Evolutionary conservation across 2,797 vertebrate genomes (phyloP), one percentile per base, ranked within the genome.

Genomic region (Darevskia nairensis): DNA sequence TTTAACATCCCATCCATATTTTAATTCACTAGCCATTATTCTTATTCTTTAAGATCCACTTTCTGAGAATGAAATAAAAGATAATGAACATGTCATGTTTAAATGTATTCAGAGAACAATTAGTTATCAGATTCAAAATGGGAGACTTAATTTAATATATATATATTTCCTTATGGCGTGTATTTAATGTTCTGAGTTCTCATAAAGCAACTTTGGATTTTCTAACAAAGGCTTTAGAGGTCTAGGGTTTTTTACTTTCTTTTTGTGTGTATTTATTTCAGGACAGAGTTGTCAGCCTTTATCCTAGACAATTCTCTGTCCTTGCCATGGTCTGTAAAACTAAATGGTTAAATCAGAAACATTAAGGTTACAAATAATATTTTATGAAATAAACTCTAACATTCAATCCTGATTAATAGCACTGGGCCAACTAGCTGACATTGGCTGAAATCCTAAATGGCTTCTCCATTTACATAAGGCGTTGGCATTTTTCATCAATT

Each of bases 1-100:
- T 93, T 94, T 95, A 91, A 93, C 86, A 97, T 80, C 92, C 90
- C 89, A 94, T 93, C 90, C 89, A 95, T 91, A 91, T 93, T 92
- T 86, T 90, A 95, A 90, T 90, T 68, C 88, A 96, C 93, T 94
- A 96, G 95, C 95, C 93, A 94, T 92, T 95, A 94, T 96, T 95
- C 90, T 93, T 94, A 93, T 89, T 95, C 90, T 86, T 94, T 93
- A 94, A 92, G 72, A 92, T 71, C 94, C 94, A 93, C 92, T 94
- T 94, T 94, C 94, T 94, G 95, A 94, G 94, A 93, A 93, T 93
- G 91, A 96, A 95, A 93, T 92, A 94, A 96, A 94, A 94, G 82
- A 89, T 93, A 95, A 93, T 95, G 94, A 94, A 94, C 89, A 91
- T 88, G 80, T 93, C 90, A 95, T 88, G 78, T 93, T 94, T 92